A percentile compares a stretch with the other conserved stretches of the same genome.
Evolutionary conservation across 2,797 vertebrate species (phyloP).

Genomic region (Pristis pectinata): DNA sequence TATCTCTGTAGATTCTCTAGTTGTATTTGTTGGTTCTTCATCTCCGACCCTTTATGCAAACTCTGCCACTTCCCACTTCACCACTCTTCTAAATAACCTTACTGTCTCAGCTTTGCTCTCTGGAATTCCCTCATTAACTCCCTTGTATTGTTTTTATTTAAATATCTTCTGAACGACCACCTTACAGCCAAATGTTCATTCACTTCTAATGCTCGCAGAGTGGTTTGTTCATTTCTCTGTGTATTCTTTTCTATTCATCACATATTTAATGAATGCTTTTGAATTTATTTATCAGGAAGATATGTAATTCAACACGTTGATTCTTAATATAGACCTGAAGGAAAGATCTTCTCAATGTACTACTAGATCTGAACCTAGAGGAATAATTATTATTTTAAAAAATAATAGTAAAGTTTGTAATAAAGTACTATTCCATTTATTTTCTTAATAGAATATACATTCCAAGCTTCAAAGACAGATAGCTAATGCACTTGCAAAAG

Average conservation of each 20-base stretch:
- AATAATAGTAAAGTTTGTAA: slow-evolving; percentile 1
- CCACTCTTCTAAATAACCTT: neutral
- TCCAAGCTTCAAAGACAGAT: slow-evolving; percentile 61
- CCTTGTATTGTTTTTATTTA: neutral
- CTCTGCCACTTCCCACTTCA: neutral
- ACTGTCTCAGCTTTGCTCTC: neutral
- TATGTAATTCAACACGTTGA: neutral
- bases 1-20: neutral
- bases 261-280: neutral
- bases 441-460: slow-evolving; percentile 62
- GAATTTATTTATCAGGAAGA: neutral
- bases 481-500: slow-evolving; percentile 58
- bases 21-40: neutral
- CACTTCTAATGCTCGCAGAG: neutral
- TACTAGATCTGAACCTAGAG: neutral
- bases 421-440: neutral
- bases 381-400: neutral
- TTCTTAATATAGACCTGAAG: neutral
- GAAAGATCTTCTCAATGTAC: neutral
- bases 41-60: neutral
- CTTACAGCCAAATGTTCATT: neutral
- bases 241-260: neutral
- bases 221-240: neutral
- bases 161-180: neutral
- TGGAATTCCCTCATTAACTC: neutral